Evolutionary conservation across 2,888 invertebrate genomes (phyloP), one percentile per base, ranked within the genome.

Genomic region (Sinohyriopsis cumingii): DNA sequence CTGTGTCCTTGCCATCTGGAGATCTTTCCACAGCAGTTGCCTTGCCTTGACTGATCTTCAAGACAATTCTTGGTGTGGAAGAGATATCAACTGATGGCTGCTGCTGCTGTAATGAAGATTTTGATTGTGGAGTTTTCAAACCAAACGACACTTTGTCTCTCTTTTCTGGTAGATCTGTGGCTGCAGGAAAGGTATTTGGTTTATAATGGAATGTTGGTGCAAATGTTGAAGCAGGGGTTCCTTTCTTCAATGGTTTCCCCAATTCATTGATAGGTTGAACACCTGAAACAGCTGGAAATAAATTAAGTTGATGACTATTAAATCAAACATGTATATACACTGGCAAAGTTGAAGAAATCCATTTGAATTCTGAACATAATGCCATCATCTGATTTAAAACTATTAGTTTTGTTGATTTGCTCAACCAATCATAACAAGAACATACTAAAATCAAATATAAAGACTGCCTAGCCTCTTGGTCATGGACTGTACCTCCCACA

Each of bases 31-130:
- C 80, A 4, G 85, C 83, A 22, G 81, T 82, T 18, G 85, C 86
- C 75, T 86, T 86, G 12, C 89, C 89, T 76, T 88, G 79, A 70
- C 86, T 89, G 45, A 89, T 89, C 45, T 87, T 85, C 83, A 89
- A 85, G 7, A 89, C 88, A 71, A 89, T 86, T 57, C 87, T 76
- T 19, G 86, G 86, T 61, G 83, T 82, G 20, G 71, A 62, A 18
- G 64, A 45, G 9, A 45, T 12, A 12, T 45, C 45, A 56, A 12
- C 18, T 24, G 19, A 33, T 33, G 55, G 25, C 53, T 61, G 59
- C 65, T 59, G 54, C 66, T 63, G 53, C 20, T 9, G 24, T 55
- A 74, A 61, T 15, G 54, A 55, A 59, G 69, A 63, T 18, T 72
- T 70, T 54, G 65, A 57, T 18, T 24, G 45, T 19, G 85, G 84